Base-by-base conservation (phyloP, 1,140 invertebrate species). In the Planococcus citri region DNA sequence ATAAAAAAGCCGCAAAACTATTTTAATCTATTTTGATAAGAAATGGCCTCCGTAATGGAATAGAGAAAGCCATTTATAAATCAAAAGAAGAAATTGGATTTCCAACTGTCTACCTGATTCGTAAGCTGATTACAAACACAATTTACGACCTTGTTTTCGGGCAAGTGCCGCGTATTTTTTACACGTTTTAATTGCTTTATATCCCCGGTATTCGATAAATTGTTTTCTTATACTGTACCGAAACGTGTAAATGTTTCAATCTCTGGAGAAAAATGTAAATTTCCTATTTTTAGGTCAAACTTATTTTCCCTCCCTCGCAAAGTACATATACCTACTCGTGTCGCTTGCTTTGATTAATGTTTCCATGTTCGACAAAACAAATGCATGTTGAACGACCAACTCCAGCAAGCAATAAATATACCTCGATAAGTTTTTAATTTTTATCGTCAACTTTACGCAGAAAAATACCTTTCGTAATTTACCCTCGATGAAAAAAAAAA, bases 51-150 rank as follows among this genome's bases (percentile, higher is more conserved):
- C 21, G 25, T 24, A 27, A 24, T 64, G 60, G 25, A 27, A 64
- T 27, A 64, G 25, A 64, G 60, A 64, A 64, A 64, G 24, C 60
- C 60, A 27, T 64, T 64, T 64, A 64, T 64, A 64, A 64, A 64
- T 64, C 60, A 64, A 64, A 64, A 64, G 60, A 64, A 64, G 60
- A 64, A 64, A 64, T 64, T 64, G 60, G 60, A 25, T 64, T 64
- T 64, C 60, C 25, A 64, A 24, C 60, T 64, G 60, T 64, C 60
- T 64, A 64, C 60, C 60, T 64, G 60, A 64, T 64, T 25, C 60
- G 60, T 24, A 25, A 64, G 60, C 60, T 64, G 60, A 64, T 64
- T 64, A 64, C 60, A 25, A 64, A 64, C 60, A 64, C 60, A 64
- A 64, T 64, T 64, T 64, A 64, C 60, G 60, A 64, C 60, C 60